Conservation (phyloP, 2,113 vertebrate species). For the Myiozetetes cayanensis region DNA sequence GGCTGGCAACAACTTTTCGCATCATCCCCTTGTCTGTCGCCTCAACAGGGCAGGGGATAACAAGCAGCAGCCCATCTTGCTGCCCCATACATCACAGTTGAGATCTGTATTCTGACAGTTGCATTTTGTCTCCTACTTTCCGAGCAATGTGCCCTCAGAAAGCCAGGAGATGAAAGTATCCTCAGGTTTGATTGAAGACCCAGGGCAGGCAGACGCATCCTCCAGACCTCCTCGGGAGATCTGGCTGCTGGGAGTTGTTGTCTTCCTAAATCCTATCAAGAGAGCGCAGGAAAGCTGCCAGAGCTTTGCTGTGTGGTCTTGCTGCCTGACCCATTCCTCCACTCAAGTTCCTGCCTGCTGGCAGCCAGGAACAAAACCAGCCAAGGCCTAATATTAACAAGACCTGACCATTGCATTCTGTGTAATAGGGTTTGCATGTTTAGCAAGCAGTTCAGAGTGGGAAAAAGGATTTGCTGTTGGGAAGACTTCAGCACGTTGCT, state of each 20-base stretch:
- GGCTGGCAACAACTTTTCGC: conserved; percentile 1
- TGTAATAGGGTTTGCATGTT: not conserved
- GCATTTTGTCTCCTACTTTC: conserved; percentile 73
- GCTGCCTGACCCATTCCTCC: fast-evolving
- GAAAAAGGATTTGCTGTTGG: not conserved
- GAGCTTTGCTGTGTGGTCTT: not conserved
- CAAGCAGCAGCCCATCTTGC: conserved; percentile 71
- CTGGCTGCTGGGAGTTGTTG: not conserved
- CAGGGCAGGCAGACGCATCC: conserved; percentile 65
- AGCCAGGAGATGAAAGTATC: conserved; percentile 59
- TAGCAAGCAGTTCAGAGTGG: not conserved
- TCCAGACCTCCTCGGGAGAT: conserved; percentile 65
- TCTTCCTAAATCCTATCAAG: conserved; percentile 50
- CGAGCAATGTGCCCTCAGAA: conserved; percentile 49
- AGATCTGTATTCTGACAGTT: conserved; percentile 74
- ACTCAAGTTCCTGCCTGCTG: not conserved
- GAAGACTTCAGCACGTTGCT: not conserved
- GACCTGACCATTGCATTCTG: not conserved
- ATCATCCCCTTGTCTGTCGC: conserved; percentile 52
- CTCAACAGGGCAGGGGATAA: conserved; percentile 70
- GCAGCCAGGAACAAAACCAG: not conserved
- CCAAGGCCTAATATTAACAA: not conserved
- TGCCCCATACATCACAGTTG: conserved; percentile 71
- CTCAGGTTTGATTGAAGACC: conserved; percentile 69
- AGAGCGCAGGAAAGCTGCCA: not conserved